A percentile compares a stretch with the other conserved stretches of the same genome.
Conservation (phyloP, 2,113 vertebrate species). For the Neotragus moschatus region DNA sequence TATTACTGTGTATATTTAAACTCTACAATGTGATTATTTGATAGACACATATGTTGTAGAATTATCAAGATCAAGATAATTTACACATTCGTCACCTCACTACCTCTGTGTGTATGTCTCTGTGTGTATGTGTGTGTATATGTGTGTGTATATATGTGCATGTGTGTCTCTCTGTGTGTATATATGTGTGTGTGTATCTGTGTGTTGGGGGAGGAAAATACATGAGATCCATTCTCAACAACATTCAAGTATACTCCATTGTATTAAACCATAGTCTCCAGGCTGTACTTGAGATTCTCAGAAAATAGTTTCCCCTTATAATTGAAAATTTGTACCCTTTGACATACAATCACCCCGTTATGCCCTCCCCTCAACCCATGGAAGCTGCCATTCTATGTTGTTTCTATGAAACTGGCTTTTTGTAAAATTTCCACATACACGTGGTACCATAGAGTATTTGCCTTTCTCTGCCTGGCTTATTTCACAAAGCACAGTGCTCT, state of each 20-base stretch:
- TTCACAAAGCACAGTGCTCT: background rate
- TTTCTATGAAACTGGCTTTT: background rate
- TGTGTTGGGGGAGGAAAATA: background rate
- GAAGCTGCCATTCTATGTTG: background rate
- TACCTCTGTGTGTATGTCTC: background rate
- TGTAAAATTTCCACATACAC: background rate
- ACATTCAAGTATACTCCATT: background rate
- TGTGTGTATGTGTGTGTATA: rapidly evolving
- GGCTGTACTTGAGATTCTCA: background rate
- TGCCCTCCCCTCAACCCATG: background rate
- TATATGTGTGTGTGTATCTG: background rate
- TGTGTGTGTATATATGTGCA: background rate
- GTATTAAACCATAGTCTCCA: background rate
- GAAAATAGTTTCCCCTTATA: background rate
- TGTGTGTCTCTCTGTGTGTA: background rate
- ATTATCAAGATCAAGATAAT: background rate
- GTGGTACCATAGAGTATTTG: background rate
- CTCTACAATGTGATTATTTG: background rate
- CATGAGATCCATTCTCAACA: background rate
- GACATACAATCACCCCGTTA: background rate
- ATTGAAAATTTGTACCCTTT: background rate
- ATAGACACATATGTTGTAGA: background rate
- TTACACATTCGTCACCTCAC: background rate
- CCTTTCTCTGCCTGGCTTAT: background rate
- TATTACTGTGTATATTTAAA: background rate